These are phyloP conservation scores for Diacarnus erythraeanus DNA, from an alignment of 37 sponge, comb jelly and placozoan species.

Conservation along the genomic window DNA sequence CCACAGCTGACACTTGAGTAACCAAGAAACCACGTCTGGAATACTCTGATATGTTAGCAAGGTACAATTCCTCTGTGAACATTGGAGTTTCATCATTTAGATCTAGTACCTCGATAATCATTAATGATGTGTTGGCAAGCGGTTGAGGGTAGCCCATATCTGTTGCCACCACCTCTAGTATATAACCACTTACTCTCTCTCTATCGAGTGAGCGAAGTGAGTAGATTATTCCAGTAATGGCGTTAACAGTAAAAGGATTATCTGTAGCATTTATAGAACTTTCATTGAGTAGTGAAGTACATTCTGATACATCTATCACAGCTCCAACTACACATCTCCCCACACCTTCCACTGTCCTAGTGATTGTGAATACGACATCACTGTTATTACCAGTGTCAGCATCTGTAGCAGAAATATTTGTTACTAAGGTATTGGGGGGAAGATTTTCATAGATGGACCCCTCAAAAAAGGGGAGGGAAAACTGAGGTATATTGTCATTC, in stretches of 20 bases:
- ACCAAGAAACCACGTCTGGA: slow-evolving; percentile 17
- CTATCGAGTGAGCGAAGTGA: slow-evolving; percentile 37
- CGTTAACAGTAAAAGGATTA: background rate
- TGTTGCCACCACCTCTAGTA: slow-evolving; percentile 39
- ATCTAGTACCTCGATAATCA: slow-evolving; percentile 52
- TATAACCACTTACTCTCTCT: slow-evolving; percentile 37
- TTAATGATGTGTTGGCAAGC: slow-evolving; percentile 27
- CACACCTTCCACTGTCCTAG: background rate
- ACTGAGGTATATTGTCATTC: slow-evolving; percentile 79
- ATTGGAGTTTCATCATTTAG: slow-evolving; percentile 70
- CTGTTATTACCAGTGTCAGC: slow-evolving; percentile 62
- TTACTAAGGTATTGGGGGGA: slow-evolving; percentile 1
- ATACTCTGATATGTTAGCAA: slow-evolving; percentile 36
- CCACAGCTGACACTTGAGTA: slow-evolving; percentile 30
- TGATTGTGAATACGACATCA: slow-evolving; percentile 33
- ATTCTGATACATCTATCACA: background rate
- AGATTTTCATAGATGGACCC: slow-evolving; percentile 59
- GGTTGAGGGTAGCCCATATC: slow-evolving; percentile 25
- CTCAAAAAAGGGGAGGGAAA: slow-evolving; percentile 9
- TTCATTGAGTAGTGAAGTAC: background rate
- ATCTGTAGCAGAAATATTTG: slow-evolving; percentile 55
- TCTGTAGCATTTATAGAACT: background rate
- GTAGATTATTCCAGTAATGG: slow-evolving; percentile 36
- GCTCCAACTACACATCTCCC: slow-evolving; percentile 7
- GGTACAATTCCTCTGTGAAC: slow-evolving; percentile 31